These are phyloP conservation scores for Seriola aureovittata DNA, from an alignment of 2,113 vertebrate species.

Conservation along the genomic window DNA sequence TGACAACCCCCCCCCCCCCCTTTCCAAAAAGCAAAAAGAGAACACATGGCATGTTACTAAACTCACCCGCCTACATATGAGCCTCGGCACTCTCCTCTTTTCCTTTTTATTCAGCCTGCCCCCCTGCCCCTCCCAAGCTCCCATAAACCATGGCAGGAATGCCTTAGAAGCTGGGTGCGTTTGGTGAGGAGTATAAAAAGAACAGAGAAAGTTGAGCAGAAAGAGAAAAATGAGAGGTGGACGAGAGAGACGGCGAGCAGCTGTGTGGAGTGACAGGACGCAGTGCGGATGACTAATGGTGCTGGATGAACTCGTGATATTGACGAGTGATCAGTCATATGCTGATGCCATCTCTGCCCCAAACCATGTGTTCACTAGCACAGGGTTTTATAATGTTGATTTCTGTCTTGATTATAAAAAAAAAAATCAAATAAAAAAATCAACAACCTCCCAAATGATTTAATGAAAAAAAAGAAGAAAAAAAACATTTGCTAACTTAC, in stretches of 20 bases:
- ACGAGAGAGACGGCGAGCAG: slow-evolving; percentile 73
- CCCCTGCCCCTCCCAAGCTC: slow-evolving; percentile 43
- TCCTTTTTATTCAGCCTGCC: slow-evolving; percentile 53
- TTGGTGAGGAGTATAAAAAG: slow-evolving; percentile 61
- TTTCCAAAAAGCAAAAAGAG: slow-evolving; percentile 42
- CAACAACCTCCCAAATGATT: not conserved
- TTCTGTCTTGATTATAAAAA: slow-evolving; percentile 33
- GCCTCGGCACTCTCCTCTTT: slow-evolving; percentile 31
- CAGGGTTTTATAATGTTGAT: slow-evolving; percentile 33
- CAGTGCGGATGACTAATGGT: slow-evolving; percentile 77
- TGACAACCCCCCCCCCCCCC: slow-evolving; percentile 67
- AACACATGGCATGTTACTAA: slow-evolving; percentile 72
- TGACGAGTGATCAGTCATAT: slow-evolving; percentile 82
- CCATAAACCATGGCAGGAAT: slow-evolving; percentile 54
- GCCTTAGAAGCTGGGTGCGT: slow-evolving; percentile 43
- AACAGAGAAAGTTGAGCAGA: slow-evolving; percentile 68
- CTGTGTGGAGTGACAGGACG: slow-evolving; percentile 79
- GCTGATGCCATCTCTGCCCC: slow-evolving; percentile 62
- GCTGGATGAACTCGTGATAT: slow-evolving; percentile 69
- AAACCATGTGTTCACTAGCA: slow-evolving; percentile 59
- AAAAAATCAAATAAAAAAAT: not conserved
- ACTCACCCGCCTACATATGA: slow-evolving; percentile 60
- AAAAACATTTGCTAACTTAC: slow-evolving; percentile 8
- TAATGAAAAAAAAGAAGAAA: not conserved
- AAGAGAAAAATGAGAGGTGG: slow-evolving; percentile 74